Evolutionary conservation across 1,140 invertebrate genomes (phyloP), one percentile per base, ranked within the genome.

Genomic region (Chrysoperla carnea): DNA sequence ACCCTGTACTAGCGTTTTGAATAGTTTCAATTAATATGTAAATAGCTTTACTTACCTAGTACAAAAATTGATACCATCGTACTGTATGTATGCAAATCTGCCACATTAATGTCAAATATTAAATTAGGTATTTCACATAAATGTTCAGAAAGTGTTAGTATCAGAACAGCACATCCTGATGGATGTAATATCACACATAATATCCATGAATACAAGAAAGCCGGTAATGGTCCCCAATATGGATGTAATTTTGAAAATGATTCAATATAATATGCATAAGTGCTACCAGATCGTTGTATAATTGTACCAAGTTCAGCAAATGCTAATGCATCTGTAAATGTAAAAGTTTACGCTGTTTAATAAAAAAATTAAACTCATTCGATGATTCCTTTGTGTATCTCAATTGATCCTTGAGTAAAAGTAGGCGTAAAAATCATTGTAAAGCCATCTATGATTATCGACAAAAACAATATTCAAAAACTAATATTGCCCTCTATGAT

Each of bases 251-350:
- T 68, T 15, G 62, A 58, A 55, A 78, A 84, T 2, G 78, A 76
- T 52, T 75, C 74, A 50, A 73, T 62, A 48, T 80, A 76, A 54
- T 83, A 85, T 0, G 75, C 69, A 58, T 84, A 84, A 56, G 84
- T 81, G 1, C 76, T 81, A 1, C 83, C 83, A 3, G 84, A 84
- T 53, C 77, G 70, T 1, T 76, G 74, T 1, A 87, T 72, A 0
- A 84, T 72, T 0, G 78, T 77, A 29, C 81, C 80, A 11, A 87
- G 55, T 59, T 85, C 81, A 17, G 81, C 80, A 54, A 81, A 85
- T 3, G 76, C 73, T 13, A 86, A 53, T 0, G 81, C 81, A 39
- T 81, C 76, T 79, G 47, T 42, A 65, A 58, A 56, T 48, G n/a
- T 36, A 42, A 43, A 48, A 37, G 40, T 12, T 36, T 23, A 23